A percentile compares a stretch with the other conserved stretches of the same genome.
phyloP scores from a whole-genome alignment of 2,888 invertebrate genomes.

The Chelonus formosanus region DNA sequence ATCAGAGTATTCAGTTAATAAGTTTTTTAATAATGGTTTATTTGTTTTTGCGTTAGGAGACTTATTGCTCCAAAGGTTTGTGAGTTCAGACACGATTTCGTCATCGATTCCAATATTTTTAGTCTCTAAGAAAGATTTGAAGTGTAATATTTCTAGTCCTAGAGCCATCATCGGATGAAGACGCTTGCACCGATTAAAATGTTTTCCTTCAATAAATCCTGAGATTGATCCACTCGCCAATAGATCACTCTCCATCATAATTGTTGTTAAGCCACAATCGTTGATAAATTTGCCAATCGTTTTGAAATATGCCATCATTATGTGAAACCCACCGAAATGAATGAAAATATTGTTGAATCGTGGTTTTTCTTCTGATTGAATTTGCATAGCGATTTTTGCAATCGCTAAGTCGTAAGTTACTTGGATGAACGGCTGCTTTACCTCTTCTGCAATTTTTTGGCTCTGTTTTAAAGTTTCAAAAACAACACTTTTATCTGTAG shows the following conservation, averaged over 20 bases:
- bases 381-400: slow-evolving; percentile 46
- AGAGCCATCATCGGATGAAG: slow-evolving; percentile 35
- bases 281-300: slow-evolving; percentile 32
- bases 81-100: too few relatives aligned
- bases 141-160: too few relatives aligned
- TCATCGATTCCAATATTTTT: too few relatives aligned
- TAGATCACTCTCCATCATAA: neutral
- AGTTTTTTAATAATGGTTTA: too few relatives aligned
- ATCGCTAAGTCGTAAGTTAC: slow-evolving; percentile 48
- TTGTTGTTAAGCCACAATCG: neutral
- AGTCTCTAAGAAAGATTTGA: too few relatives aligned
- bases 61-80: too few relatives aligned
- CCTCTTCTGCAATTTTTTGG: slow-evolving; percentile 38
- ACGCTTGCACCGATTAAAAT: slow-evolving; percentile 44
- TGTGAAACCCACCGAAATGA: slow-evolving; percentile 46
- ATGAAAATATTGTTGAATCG: slow-evolving; percentile 54
- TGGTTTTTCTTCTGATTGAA: slow-evolving; percentile 46
- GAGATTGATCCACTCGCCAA: slow-evolving; percentile 2
- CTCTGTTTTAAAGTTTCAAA: slow-evolving; percentile 40
- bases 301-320: slow-evolving; percentile 44
- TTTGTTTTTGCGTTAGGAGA: too few relatives aligned
- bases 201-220: neutral
- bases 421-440: slow-evolving; percentile 1
- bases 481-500: slow-evolving; percentile 46
- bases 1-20: too few relatives aligned